Conservation (phyloP, 2,797 vertebrate genomes). For the Enteromius anoplus region DNA sequence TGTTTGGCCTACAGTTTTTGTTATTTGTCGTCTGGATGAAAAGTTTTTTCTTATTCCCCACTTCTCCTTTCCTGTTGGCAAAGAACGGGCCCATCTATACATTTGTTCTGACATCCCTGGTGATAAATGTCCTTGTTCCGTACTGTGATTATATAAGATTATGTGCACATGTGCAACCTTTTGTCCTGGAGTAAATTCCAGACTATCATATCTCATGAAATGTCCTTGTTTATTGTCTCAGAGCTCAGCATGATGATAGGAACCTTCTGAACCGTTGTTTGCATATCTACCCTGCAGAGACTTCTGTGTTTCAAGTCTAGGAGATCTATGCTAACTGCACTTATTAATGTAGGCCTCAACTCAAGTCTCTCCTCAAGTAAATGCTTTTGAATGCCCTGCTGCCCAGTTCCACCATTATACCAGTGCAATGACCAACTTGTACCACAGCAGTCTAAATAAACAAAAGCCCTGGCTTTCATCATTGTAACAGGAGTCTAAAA, state of each 20-base stretch:
- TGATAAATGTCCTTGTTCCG: background rate
- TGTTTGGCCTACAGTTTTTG: background rate
- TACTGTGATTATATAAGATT: constrained; percentile 17
- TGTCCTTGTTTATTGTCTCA: constrained; percentile 66
- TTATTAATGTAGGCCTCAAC: background rate
- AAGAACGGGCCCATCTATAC: background rate
- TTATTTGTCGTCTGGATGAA: background rate
- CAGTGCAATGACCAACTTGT: constrained; percentile 3
- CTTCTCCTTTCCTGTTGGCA: background rate
- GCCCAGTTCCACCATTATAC: background rate
- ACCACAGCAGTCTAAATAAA: constrained; percentile 6
- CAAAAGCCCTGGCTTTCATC: constrained; percentile 5
- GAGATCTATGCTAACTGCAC: background rate
- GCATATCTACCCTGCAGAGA: constrained; percentile 9
- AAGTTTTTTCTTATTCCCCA: background rate
- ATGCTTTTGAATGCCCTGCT: background rate
- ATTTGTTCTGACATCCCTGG: background rate
- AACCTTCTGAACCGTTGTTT: background rate
- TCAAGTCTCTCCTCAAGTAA: background rate
- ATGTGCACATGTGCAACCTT: constrained; percentile 30
- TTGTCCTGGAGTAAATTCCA: constrained; percentile 34
- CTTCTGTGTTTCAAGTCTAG: background rate
- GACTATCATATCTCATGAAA: constrained; percentile 49
- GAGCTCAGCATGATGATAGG: background rate
- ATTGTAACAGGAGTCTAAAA: constrained; percentile 23